These are phyloP conservation scores for Phlogophora meticulosa DNA, from an alignment of 2,888 invertebrate genomes.

Conservation along the genomic window DNA sequence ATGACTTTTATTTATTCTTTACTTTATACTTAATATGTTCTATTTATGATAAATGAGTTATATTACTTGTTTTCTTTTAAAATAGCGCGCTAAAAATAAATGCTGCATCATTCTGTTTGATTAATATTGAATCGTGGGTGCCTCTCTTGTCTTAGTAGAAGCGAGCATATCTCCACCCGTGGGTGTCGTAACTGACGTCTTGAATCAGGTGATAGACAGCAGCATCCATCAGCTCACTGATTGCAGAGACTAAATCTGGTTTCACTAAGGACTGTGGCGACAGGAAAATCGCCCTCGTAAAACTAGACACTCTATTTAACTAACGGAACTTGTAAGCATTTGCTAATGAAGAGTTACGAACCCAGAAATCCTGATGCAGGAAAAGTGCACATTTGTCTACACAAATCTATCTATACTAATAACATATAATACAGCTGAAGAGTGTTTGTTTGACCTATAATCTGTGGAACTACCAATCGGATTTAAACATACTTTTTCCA, in stretches of 20 bases:
- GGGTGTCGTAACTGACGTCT: conserved; percentile 32
- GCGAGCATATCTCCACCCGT: conserved; percentile 24
- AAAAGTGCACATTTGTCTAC: background rate
- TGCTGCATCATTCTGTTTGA: conserved; percentile 21
- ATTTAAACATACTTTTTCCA: too few species aligned
- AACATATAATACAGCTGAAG: background rate
- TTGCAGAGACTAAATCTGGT: conserved; percentile 25
- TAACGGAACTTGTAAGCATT: conserved; percentile 18
- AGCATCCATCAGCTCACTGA: conserved; percentile 31
- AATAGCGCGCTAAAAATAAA: conserved; percentile 36
- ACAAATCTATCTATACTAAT: conserved; percentile 10
- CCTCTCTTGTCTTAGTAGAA: conserved; percentile 15
- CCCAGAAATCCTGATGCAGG: background rate
- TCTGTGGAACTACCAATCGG: too few species aligned
- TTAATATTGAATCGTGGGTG: conserved; percentile 20
- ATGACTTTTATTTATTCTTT: conserved; percentile 40
- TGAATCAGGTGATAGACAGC: conserved; percentile 30
- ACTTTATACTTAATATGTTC: conserved; percentile 28
- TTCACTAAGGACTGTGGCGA: conserved; percentile 1
- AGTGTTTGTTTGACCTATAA: too few species aligned
- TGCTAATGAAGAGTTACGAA: conserved; percentile 5
- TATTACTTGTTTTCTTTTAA: conserved; percentile 30
- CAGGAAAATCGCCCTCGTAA: conserved; percentile 4
- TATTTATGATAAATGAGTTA: conserved; percentile 37
- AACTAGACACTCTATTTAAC: conserved; percentile 3